Percentiles rank a stretch among this genome's conserved stretches.
Evolutionary conservation across 2,797 vertebrate species (phyloP).

Genomic region (Leptatherina wallacei): DNA sequence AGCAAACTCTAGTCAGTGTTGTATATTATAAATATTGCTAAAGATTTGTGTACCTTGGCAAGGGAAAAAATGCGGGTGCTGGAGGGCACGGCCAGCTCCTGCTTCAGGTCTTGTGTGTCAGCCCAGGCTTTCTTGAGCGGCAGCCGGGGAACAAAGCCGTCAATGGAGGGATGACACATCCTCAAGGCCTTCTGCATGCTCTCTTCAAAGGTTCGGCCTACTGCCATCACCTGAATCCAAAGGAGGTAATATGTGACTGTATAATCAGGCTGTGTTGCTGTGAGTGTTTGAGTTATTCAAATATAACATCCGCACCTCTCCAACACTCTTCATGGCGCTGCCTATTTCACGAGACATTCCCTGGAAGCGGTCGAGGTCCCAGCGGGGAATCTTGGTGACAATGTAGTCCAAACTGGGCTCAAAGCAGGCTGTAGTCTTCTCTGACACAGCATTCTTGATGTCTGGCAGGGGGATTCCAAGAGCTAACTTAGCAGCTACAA

Average conservation of each 20-base stretch:
- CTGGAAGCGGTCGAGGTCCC: constrained; percentile 96
- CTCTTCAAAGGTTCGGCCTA: constrained; percentile 94
- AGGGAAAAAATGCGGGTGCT: constrained; percentile 91
- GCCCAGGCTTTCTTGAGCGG: constrained; percentile 92
- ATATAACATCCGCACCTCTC: constrained; percentile 84
- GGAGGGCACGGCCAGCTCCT: constrained; percentile 90
- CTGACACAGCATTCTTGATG: constrained; percentile 92
- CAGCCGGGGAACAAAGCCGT: constrained; percentile 89
- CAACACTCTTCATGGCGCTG: constrained; percentile 97
- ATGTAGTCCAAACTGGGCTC: constrained; percentile 96
- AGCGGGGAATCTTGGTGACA: constrained; percentile 95
- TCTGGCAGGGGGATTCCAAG: constrained; percentile 93
- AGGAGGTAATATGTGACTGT: constrained; percentile 6
- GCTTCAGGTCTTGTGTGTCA: constrained; percentile 80
- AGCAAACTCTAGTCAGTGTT: constrained; percentile 25
- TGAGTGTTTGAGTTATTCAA: constrained; percentile 1
- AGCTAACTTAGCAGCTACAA: constrained; percentile 94
- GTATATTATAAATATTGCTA: constrained; percentile 47
- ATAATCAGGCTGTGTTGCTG: neutral
- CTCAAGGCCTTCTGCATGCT: constrained; percentile 95
- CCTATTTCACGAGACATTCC: constrained; percentile 89
- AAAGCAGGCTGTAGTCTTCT: constrained; percentile 93
- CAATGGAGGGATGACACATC: constrained; percentile 94
- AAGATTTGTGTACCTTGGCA: constrained; percentile 87
- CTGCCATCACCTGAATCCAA: constrained; percentile 90